phyloP scores from a whole-genome alignment of 2,888 invertebrate genomes.

The Conomelus anceps region DNA sequence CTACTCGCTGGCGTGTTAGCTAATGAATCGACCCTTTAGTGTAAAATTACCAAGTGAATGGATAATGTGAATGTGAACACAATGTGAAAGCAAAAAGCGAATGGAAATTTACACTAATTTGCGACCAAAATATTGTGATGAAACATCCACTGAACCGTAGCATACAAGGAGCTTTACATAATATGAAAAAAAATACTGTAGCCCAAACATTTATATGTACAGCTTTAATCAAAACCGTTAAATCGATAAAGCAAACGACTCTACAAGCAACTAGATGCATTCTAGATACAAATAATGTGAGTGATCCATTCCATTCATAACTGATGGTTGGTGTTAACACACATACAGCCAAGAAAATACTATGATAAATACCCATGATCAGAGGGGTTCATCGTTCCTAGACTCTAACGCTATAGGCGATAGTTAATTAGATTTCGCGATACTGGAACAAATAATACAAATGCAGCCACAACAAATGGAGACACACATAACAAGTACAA shows the following conservation, averaged over 20 bases:
- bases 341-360: constrained; percentile 3
- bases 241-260: not conserved
- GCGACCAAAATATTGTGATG: not conserved
- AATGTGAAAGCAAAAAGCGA: too few relatives aligned
- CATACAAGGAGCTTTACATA: not conserved
- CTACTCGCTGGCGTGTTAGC: too few relatives aligned
- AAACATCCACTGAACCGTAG: not conserved
- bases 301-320: not conserved
- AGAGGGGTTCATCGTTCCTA: constrained; percentile 33
- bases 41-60: too few relatives aligned
- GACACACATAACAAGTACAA: constrained; percentile 13
- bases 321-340: not conserved
- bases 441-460: not conserved
- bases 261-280: not conserved
- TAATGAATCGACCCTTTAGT: too few relatives aligned
- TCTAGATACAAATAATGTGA: not conserved
- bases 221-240: not conserved
- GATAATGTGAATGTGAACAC: too few relatives aligned
- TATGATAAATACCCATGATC: constrained; percentile 34
- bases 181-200: not conserved
- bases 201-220: not conserved
- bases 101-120: not conserved
- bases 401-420: constrained; percentile 18
- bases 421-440: constrained; percentile 19
- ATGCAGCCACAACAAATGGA: constrained; percentile 5